Base-by-base conservation (phyloP, 2,888 invertebrate species). In the Rhingia campestris region DNA sequence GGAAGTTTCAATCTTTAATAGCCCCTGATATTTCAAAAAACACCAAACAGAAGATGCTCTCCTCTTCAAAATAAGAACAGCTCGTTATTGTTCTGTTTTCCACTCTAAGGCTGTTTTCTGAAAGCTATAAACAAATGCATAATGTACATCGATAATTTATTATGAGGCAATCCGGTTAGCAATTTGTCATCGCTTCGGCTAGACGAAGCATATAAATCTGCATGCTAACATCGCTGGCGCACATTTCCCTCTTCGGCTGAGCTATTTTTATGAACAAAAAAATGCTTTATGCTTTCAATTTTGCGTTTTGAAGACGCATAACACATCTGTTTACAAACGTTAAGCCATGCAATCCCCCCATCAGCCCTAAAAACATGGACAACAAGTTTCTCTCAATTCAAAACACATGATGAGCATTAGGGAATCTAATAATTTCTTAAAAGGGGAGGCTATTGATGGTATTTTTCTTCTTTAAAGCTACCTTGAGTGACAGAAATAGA, bases 121-220 rank as follows among this genome's bases (percentile, higher is more conserved):
- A 22, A 22, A 22, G 1, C 22, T 22, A 22, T 22, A 22, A 22
- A 2, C 22, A 9, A 9, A 6, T 41, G 7, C 10, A 9, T 10
- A 10, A 10, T 41, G 41, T 10, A 3, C 4, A 10, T 49, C 7
- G 10, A 32, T 32, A 30, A 49, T 49, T 9, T 32, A 30, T 49
- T 30, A 32, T 30, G 49, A 9, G 14, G 49, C 10, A 49, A 49
- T 49, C 49, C 22, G 32, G 9, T 59, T 12, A 45, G 43, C 32
- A 45, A 61, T 61, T 33, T 33, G 45, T 61, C 59, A 61, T 33
- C 32, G 30, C 45, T 33, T 14, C 14, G 59, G 43, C 45, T 49
- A 49, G 43, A 61, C 12, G 10, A 7, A 14, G 32, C 9, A 45
- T 43, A 61, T 61, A 33, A 32, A 61, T 45, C 59, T 61, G 59